Evolutionary conservation across 1,140 invertebrate species (phyloP), one percentile per base, ranked within the genome.

Genomic region (Brachionus asplanchnoidis): DNA sequence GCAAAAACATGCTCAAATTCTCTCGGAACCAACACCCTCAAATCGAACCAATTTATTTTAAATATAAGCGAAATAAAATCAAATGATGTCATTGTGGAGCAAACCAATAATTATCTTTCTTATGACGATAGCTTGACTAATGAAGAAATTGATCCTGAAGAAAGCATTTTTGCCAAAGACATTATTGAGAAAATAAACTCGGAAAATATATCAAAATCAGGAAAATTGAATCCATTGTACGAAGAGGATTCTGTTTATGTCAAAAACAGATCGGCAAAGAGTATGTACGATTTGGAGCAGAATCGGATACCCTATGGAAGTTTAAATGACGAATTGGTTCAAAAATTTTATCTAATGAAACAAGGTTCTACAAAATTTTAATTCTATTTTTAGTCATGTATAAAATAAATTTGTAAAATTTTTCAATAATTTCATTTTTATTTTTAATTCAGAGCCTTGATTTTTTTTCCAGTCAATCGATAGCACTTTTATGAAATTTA

Each of bases 191-290:
- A 82, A 68, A 82, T 82, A 0, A 82, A 82, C 20, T 65, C 32
- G 9, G 79, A 82, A 46, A 82, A 65, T 46, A 28, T 26, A 12
- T 65, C 32, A 9, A 60, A 46, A 65, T 32, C 53, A 12, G 79
- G 79, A 20, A 82, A 82, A 44, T 23, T 82, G 7, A 82, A 82
- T 44, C 79, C 79, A 12, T 65, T 82, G n/a, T 82, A 65, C 26
- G 79, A 65, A 60, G 79, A 82, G 17, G 79, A 82, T 26, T 46
- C 42, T 50, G 23, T 50, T 50, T 73, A 20, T 42, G 17, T 32
- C 7, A 73, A 17, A 73, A 73, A 73, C 6, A 73, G n/a, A 42
- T 40, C 36, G 17, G 2, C 12, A 9, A 40, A 73, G n/a, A 20
- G n/a, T 17, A 3, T 44, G 0, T 73, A 73, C 44, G 68, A 73